Evolutionary conservation across 1,140 invertebrate genomes (phyloP).

Genomic region (Lordiphosa clarofinis): DNA sequence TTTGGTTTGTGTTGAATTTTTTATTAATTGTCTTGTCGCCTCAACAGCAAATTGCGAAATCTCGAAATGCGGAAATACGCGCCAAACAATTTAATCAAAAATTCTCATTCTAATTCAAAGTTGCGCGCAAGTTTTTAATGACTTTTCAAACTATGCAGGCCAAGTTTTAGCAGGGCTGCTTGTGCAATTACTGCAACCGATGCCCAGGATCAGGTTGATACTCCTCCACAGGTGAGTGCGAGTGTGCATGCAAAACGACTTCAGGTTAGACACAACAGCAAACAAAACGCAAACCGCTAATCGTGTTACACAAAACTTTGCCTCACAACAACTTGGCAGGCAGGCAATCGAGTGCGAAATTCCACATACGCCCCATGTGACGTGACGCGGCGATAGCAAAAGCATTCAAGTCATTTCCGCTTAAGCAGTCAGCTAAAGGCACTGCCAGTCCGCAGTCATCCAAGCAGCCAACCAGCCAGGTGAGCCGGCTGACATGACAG

Average conservation of each 20-base stretch:
- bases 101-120: conserved; percentile 62
- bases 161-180: conserved; percentile 33
- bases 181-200: conserved; percentile 62
- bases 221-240: conserved; percentile 5
- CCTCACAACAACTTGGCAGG: conserved; percentile 31
- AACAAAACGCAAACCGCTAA: conserved; percentile 72
- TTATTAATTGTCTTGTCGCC: conserved; percentile 68
- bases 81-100: conserved; percentile 69
- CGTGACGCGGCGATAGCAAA: conserved; percentile 43
- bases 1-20: conserved; percentile 66
- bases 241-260: too few relatives aligned
- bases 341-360: conserved; percentile 72
- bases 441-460: conserved; percentile 34
- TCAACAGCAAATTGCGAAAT: conserved; percentile 6
- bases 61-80: conserved; percentile 10
- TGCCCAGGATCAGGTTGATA: conserved; percentile 6
- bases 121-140: conserved; percentile 69
- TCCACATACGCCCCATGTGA: conserved; percentile 69
- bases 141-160: conserved; percentile 52
- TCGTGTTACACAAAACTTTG: conserved; percentile 72
- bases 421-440: conserved; percentile 66
- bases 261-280: conserved; percentile 51
- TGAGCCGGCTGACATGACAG: conserved; percentile 53
- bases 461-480: conserved; percentile 12
- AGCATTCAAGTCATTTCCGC: conserved; percentile 77